A percentile compares a stretch with the other conserved stretches of the same genome.
Conservation (phyloP, 1,140 invertebrate species). For the Andrena cerasifolii region DNA sequence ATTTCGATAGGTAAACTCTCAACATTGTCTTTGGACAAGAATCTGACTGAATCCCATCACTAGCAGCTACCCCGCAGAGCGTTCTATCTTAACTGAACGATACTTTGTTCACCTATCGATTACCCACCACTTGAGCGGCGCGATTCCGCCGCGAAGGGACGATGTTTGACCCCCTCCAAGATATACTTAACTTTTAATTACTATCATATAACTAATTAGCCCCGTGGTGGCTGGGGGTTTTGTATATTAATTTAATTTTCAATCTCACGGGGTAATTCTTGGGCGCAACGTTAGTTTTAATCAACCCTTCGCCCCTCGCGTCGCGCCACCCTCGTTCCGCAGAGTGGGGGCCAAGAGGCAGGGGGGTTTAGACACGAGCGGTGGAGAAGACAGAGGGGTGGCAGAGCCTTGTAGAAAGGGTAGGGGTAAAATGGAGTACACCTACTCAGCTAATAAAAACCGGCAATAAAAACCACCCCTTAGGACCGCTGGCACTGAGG, state of each 20-base stretch:
- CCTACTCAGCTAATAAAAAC: constrained; percentile 82
- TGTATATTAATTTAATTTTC: constrained; percentile 84
- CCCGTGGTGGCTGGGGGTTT: constrained; percentile 75
- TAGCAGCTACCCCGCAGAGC: too few species aligned
- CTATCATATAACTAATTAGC: constrained; percentile 82
- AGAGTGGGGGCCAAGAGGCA: neutral
- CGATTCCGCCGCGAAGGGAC: neutral
- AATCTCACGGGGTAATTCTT: constrained; percentile 83
- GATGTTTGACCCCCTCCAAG: constrained; percentile 47
- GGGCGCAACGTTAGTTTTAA: constrained; percentile 82
- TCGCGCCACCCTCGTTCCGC: constrained; percentile 64
- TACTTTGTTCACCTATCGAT: too few species aligned
- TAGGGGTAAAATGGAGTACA: constrained; percentile 71
- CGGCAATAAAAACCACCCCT: constrained; percentile 82
- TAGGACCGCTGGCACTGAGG: constrained; percentile 71
- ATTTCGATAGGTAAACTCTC: too few species aligned
- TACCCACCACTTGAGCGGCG: too few species aligned
- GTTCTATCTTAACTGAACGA: too few species aligned
- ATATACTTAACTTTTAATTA: constrained; percentile 81
- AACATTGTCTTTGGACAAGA: too few species aligned
- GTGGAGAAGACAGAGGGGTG: constrained; percentile 58
- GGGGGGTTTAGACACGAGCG: constrained; percentile 26
- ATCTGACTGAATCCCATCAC: too few species aligned
- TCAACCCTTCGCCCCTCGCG: constrained; percentile 77
- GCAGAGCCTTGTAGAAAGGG: constrained; percentile 53